Evolutionary conservation across 1,140 invertebrate genomes (phyloP), one percentile per base, ranked within the genome.

Genomic region (Drosophila leontia): DNA sequence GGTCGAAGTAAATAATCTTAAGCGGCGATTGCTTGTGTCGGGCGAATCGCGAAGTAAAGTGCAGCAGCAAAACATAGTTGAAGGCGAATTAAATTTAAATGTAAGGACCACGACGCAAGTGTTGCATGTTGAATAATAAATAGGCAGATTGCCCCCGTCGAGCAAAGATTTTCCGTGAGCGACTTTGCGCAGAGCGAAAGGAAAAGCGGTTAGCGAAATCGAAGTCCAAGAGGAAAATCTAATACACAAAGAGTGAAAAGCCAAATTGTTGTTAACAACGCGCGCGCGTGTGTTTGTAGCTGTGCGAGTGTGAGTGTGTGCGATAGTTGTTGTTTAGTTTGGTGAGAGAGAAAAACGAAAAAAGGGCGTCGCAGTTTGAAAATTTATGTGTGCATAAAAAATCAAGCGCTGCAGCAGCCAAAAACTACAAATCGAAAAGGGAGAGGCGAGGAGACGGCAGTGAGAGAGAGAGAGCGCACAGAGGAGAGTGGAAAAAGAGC

Each of bases 321-420:
- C 37, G 12, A 50, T 61, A 51, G 65, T 83, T 79, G 58, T 77
- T 80, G 55, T 75, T 67, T 56, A 59, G 61, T 64, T 57, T 60
- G 47, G 63, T 60, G 35, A 76, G 63, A 86, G 75, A 75, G 60
- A 48, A 56, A 75, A 62, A 75, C 37, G 60, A 71, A 82, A 78
- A 86, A 90, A 90, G 83, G 80, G 83, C 84, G 83, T 87, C 80
- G 70, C 77, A 87, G 69, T 80, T 78, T 61, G 65, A 65, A 76
- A 87, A 82, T 82, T 72, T 59, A 67, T 80, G 83, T 61, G 75
- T 76, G 72, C 75, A 77, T 77, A 76, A 76, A 74, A 75, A 75
- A 75, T 48, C 61, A 75, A 56, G 48, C 32, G 39, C 72, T 69
- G 75, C 74, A 77, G 74, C 83, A 82, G 60, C 77, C 55, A 72